These are phyloP conservation scores for Petroica traversi DNA, from an alignment of 2,113 vertebrate genomes.

Conservation along the genomic window DNA sequence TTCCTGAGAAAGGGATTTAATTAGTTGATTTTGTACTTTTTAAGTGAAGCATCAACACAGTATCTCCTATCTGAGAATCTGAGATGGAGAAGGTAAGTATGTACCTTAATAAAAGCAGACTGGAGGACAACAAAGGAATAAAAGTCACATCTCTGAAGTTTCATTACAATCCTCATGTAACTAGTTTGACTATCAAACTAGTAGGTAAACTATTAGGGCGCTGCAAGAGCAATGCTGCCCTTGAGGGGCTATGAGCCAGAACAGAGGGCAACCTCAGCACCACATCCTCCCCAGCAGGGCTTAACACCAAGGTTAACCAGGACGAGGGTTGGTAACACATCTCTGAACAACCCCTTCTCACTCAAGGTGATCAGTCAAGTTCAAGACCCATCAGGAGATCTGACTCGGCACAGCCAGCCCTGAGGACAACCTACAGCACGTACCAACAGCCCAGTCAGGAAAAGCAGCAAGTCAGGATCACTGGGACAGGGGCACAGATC, in stretches of 20 bases:
- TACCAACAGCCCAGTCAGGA: background rate
- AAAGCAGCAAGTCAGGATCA: background rate
- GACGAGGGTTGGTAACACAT: background rate
- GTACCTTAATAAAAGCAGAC: background rate
- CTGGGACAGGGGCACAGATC: background rate
- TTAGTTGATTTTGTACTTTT: background rate
- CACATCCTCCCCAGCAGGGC: background rate
- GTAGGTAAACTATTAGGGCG: background rate
- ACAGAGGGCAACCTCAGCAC: background rate
- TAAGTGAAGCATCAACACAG: background rate
- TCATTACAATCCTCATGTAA: background rate
- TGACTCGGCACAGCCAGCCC: rapidly evolving
- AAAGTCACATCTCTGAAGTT: background rate
- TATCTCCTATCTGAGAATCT: background rate
- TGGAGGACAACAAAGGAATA: background rate
- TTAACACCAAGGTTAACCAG: background rate
- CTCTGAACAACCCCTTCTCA: background rate
- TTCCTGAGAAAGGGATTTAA: background rate
- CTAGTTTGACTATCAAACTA: background rate
- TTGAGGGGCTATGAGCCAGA: background rate
- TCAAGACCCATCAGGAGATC: background rate
- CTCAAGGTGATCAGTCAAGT: background rate
- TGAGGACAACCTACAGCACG: background rate
- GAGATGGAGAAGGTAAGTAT: background rate
- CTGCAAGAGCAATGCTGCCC: background rate